Conservation (phyloP, 2,113 vertebrate species). For the Phaethon lepturus region DNA sequence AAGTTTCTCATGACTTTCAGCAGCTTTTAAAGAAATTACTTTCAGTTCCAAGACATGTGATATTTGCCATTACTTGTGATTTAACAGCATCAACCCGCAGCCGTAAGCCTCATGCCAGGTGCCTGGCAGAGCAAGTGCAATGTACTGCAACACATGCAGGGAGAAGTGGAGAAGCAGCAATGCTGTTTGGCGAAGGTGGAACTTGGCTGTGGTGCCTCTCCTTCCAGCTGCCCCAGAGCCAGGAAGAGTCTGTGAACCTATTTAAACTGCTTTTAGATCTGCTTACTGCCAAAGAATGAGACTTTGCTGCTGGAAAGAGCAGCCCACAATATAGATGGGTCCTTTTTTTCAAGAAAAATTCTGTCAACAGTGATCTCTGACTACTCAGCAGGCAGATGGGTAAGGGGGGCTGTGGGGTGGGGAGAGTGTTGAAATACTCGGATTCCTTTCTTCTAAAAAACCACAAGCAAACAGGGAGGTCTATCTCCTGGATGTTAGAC, state of each 20-base stretch:
- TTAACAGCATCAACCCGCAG: background rate
- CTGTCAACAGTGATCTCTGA: background rate
- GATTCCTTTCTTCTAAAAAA: background rate
- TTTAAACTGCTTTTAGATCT: background rate
- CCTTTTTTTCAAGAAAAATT: background rate
- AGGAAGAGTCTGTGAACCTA: background rate
- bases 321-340: background rate
- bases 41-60: background rate
- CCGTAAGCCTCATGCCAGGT: background rate
- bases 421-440: background rate
- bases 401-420: background rate
- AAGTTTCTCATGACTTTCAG: background rate
- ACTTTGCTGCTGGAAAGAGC: background rate
- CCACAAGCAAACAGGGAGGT: background rate
- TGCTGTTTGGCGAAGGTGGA: background rate
- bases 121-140: fast-evolving
- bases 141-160: fast-evolving
- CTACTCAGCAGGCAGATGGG: background rate
- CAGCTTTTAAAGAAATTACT: background rate
- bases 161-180: background rate
- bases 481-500: background rate
- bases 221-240: background rate
- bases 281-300: background rate
- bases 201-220: background rate
- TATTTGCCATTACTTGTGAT: background rate